phyloP scores from a whole-genome alignment of 2,797 vertebrate genomes.

The Artibeus jamaicensis region DNA sequence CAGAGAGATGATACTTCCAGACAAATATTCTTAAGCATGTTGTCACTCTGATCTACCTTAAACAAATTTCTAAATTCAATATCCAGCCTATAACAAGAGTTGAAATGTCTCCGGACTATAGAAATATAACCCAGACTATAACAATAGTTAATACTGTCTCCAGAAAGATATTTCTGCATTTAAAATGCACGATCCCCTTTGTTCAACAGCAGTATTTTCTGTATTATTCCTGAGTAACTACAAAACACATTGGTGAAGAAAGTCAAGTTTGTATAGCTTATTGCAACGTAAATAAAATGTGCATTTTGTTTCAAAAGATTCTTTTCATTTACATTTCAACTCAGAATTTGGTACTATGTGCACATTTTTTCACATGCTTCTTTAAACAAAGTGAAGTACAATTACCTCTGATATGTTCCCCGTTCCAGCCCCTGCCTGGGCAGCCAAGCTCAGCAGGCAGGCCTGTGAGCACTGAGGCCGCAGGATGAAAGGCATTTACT shows the following conservation, averaged over 20 bases:
- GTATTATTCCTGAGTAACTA: not conserved
- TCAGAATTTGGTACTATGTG: not conserved
- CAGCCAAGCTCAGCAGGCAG: slow-evolving; percentile 81
- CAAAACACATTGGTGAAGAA: not conserved
- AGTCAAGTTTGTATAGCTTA: not conserved
- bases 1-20: not conserved
- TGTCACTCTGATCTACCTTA: not conserved
- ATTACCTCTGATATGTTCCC: slow-evolving; percentile 70
- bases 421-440: slow-evolving; percentile 62
- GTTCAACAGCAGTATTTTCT: not conserved
- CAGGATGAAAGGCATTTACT: slow-evolving; percentile 89
- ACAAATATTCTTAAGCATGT: not conserved
- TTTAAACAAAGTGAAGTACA: slow-evolving; percentile 57
- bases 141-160: not conserved
- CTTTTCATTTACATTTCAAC: slow-evolving; percentile 55
- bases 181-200: slow-evolving; percentile 42
- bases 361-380: slow-evolving; percentile 49
- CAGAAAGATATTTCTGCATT: not conserved
- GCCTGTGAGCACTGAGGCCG: slow-evolving; percentile 76
- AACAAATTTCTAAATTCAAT: not conserved
- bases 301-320: not conserved
- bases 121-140: not conserved
- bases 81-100: not conserved
- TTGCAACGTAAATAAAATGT: not conserved
- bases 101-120: not conserved